Evolutionary conservation across 53 echinoderm and acorn worm genomes (phyloP).

Genomic region (Mesocentrotus franciscanus): DNA sequence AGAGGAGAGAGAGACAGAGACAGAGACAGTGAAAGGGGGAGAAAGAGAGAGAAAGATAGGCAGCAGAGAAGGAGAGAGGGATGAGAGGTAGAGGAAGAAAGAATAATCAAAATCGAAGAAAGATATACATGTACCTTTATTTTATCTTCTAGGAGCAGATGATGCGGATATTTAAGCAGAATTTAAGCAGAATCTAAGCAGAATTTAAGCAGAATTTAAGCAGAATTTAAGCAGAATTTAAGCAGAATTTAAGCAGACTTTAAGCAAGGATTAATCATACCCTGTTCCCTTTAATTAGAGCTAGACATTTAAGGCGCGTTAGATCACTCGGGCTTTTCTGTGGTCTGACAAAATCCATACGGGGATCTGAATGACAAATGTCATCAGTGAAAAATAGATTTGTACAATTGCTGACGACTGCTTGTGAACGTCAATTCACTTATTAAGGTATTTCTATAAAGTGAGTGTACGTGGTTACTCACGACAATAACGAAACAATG

Average conservation of each 20-base stretch:
- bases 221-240: no score
- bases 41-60: background rate
- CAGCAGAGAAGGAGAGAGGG: no score
- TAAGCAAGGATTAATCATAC: background rate
- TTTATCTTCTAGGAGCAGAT: no score
- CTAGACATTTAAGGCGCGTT: background rate
- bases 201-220: no score
- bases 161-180: no score
- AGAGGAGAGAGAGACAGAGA: background rate
- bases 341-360: background rate
- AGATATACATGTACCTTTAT: no score
- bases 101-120: no score
- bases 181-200: no score
- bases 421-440: constrained; percentile 14
- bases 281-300: background rate
- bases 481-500: background rate
- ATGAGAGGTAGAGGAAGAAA: no score
- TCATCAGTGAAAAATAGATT: constrained; percentile 38
- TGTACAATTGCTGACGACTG: background rate
- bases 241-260: no score
- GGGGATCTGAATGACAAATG: background rate
- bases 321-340: background rate
- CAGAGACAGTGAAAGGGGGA: no score
- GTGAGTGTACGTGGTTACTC: background rate
- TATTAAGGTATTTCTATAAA: background rate